phyloP scores from a whole-genome alignment of 1,140 invertebrate species.

The Philotrypesis tridentata region DNA sequence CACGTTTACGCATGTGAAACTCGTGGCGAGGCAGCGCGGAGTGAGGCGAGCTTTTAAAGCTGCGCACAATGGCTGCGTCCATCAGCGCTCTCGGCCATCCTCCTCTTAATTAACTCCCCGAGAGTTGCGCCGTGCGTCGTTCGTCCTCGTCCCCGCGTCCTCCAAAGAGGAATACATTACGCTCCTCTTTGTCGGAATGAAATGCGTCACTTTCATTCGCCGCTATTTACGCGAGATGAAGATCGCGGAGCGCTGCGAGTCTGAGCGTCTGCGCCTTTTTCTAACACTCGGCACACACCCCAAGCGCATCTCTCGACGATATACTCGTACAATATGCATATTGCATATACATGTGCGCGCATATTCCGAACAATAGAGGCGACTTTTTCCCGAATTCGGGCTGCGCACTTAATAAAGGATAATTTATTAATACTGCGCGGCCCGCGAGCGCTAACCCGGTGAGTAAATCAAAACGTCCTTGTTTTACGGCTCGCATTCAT shows the following conservation, averaged over 20 bases:
- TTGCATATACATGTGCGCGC: too few relatives aligned
- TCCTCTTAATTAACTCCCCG: conserved; percentile 63
- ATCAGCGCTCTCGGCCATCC: conserved; percentile 47
- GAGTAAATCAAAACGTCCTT: conserved; percentile 70
- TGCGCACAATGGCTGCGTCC: conserved; percentile 59
- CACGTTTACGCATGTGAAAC: conserved; percentile 13
- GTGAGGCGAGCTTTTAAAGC: conserved; percentile 36
- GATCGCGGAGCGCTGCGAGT: background rate
- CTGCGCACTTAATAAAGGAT: conserved; percentile 65
- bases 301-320: too few relatives aligned
- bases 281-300: too few relatives aligned
- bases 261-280: too few relatives aligned
- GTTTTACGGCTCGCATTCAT: conserved; percentile 71
- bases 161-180: conserved; percentile 12
- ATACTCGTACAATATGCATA: too few relatives aligned
- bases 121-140: conserved; percentile 40
- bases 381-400: background rate
- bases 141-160: background rate
- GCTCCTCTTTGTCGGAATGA: conserved; percentile 37
- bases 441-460: conserved; percentile 59
- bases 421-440: conserved; percentile 68
- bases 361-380: background rate
- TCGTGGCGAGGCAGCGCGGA: background rate
- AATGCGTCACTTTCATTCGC: conserved; percentile 48
- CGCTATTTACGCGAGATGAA: background rate